Conservation (phyloP, 1,140 invertebrate species). For the Anagrus nilaparvatae region DNA sequence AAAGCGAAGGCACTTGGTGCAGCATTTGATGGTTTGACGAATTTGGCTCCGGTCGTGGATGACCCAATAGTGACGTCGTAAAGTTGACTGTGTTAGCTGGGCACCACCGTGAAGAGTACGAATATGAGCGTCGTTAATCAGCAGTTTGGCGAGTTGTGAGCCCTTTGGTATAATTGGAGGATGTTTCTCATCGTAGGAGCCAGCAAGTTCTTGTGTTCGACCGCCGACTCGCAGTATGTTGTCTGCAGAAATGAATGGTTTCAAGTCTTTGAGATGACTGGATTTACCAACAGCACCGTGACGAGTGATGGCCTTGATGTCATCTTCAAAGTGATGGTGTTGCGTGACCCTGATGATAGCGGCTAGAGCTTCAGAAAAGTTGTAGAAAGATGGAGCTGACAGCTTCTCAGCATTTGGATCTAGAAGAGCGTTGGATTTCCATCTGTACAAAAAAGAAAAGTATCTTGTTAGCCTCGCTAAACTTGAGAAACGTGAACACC, state of each 20-base stretch:
- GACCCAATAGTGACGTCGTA: conserved; percentile 25
- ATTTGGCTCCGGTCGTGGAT: conserved; percentile 16
- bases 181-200: conserved; percentile 18
- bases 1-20: conserved; percentile 24
- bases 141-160: conserved; percentile 15
- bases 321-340: too few relatives aligned
- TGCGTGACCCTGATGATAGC: too few relatives aligned
- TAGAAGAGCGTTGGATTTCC: too few relatives aligned
- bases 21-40: conserved; percentile 18
- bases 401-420: too few relatives aligned
- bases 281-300: too few relatives aligned
- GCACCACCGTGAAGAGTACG: conserved; percentile 18
- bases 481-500: too few relatives aligned
- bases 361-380: too few relatives aligned
- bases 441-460: too few relatives aligned
- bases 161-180: conserved; percentile 21
- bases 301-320: too few relatives aligned
- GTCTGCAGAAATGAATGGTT: conserved; percentile 15
- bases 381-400: too few relatives aligned
- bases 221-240: conserved; percentile 22
- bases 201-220: conserved; percentile 16
- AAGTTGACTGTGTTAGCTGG: neutral
- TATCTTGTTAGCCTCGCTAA: too few relatives aligned
- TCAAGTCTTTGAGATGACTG: too few relatives aligned
- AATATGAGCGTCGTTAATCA: conserved; percentile 17